Evolutionary conservation across 2,113 vertebrate genomes (phyloP).

Genomic region (Murina feae): DNA sequence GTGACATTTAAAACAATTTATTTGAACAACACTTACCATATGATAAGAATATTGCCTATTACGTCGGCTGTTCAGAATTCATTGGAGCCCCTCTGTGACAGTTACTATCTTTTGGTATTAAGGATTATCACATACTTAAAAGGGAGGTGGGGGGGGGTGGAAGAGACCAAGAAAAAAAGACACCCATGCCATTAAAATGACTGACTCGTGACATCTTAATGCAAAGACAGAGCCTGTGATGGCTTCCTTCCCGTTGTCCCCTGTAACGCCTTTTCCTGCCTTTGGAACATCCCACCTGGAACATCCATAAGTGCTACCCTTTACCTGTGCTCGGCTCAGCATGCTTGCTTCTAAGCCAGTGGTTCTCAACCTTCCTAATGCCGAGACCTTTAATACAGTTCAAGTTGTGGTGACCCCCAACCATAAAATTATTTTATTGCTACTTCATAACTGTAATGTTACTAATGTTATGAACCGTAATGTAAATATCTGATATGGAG

Average conservation of each 20-base stretch:
- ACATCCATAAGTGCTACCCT: neutral
- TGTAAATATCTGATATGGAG: too few species aligned
- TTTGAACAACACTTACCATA: conserved; percentile 45
- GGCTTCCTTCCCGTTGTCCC: neutral
- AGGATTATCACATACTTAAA: conserved; percentile 38
- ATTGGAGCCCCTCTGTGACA: neutral
- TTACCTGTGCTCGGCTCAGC: neutral
- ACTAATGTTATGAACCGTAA: too few species aligned
- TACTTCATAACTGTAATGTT: too few species aligned
- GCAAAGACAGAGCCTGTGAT: neutral
- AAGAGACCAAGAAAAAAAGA: conserved; percentile 13
- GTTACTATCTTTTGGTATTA: conserved; percentile 39
- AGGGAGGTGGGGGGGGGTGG: neutral
- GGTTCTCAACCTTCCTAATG: too few species aligned
- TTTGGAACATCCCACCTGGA: neutral
- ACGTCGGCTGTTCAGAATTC: conserved; percentile 55
- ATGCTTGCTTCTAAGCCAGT: neutral
- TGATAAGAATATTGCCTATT: conserved; percentile 51
- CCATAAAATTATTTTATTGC: too few species aligned
- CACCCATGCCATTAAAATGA: conserved; percentile 41
- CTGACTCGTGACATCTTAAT: conserved; percentile 40
- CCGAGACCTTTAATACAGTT: too few species aligned
- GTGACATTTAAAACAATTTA: conserved; percentile 68
- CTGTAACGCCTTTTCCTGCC: neutral
- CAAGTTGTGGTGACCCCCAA: too few species aligned